Evolutionary conservation across 2,888 invertebrate species (phyloP).

Genomic region (Tridacna gigas): DNA sequence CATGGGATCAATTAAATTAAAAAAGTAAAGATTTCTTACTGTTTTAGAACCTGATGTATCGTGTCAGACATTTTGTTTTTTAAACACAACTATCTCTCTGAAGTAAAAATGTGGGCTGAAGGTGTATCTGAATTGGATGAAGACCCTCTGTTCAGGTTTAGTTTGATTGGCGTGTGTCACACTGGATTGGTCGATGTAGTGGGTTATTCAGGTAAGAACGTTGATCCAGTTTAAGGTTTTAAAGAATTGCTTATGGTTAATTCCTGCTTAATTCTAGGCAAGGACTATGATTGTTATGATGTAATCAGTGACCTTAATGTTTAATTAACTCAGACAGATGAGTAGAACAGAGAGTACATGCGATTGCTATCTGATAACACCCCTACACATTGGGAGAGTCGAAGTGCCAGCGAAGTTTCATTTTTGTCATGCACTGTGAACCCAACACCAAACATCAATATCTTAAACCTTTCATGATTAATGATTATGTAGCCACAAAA

Average conservation of each 20-base stretch:
- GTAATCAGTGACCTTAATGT: conserved; percentile 8
- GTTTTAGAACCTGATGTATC: background rate
- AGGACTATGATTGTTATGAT: background rate
- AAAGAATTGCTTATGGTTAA: background rate
- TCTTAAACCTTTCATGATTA: conserved; percentile 77
- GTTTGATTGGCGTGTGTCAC: conserved; percentile 83
- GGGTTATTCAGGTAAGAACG: conserved; percentile 58
- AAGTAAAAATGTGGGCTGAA: background rate
- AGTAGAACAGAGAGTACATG: background rate
- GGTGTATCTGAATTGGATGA: conserved; percentile 37
- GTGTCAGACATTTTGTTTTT: background rate
- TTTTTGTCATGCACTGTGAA: conserved; percentile 82
- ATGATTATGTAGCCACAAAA: conserved; percentile 69
- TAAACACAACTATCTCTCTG: background rate
- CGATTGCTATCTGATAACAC: conserved; percentile 17
- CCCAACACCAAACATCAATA: conserved; percentile 82
- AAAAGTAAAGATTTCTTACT: background rate
- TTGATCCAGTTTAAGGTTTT: conserved; percentile 30
- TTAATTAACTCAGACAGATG: background rate
- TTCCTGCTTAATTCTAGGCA: background rate
- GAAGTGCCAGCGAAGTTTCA: conserved; percentile 81
- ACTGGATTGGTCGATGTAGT: conserved; percentile 74
- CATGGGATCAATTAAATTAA: background rate
- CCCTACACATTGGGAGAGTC: conserved; percentile 66
- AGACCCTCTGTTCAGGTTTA: conserved; percentile 79